A percentile compares a stretch with the other conserved stretches of the same genome.
Evolutionary conservation across 2,113 vertebrate species (phyloP).

Genomic region (Oncorhynchus nerka): DNA sequence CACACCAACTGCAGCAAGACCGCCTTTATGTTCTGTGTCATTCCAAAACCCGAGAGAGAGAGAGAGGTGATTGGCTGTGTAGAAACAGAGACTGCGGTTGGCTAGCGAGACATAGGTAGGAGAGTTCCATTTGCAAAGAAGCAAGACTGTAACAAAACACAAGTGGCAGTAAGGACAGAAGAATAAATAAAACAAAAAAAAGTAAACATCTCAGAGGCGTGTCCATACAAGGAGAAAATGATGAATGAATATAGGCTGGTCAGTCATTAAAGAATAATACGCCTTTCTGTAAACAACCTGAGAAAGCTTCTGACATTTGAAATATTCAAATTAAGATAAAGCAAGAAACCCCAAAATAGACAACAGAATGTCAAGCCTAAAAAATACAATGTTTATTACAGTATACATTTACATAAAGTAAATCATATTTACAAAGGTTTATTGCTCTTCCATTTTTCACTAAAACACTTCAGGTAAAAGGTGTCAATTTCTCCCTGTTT

Average conservation of each 20-base stretch:
- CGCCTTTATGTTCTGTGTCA: background rate
- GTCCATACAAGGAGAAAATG: background rate
- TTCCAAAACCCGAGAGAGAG: background rate
- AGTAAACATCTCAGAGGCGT: background rate
- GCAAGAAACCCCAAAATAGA: background rate
- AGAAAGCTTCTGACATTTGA: slow-evolving; percentile 8
- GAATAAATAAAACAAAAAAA: background rate
- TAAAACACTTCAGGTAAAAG: background rate
- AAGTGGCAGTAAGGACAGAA: background rate
- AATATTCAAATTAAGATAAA: background rate
- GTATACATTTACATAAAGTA: background rate
- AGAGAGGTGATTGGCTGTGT: background rate
- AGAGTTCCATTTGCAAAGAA: background rate
- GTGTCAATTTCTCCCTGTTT: background rate
- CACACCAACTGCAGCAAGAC: background rate
- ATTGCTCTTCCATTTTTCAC: background rate
- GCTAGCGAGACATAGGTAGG: background rate
- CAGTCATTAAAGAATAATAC: slow-evolving; percentile 3
- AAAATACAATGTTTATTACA: background rate
- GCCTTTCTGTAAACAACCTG: slow-evolving; percentile 27
- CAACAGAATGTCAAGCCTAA: background rate
- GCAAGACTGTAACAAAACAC: background rate
- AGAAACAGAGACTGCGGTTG: background rate
- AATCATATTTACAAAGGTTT: background rate
- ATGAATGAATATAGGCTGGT: background rate